Conservation (phyloP, 2,113 vertebrate species). For the Trematocara zebra region DNA sequence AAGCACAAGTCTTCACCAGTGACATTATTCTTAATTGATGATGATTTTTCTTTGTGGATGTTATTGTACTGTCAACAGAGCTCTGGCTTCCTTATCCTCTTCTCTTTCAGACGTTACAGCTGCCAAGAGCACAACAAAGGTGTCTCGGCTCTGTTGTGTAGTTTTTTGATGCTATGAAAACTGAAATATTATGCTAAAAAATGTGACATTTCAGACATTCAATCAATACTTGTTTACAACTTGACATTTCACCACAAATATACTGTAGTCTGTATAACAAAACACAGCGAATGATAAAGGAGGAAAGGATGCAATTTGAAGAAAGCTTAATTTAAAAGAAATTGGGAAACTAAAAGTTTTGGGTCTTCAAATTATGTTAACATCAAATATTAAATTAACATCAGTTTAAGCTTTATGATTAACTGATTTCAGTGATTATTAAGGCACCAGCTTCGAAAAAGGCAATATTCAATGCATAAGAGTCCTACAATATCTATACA, state of each 20-base stretch:
- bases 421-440: background rate
- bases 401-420: background rate
- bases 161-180: background rate
- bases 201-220: background rate
- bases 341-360: background rate
- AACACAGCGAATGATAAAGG: background rate
- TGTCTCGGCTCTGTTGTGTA: background rate
- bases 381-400: background rate
- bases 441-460: background rate
- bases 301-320: background rate
- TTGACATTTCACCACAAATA: background rate
- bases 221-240: background rate
- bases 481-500: background rate
- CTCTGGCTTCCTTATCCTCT: background rate
- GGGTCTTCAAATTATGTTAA: background rate
- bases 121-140: slow-evolving; percentile 18
- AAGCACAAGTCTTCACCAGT: background rate
- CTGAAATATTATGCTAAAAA: background rate
- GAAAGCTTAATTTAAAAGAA: background rate
- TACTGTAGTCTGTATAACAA: background rate
- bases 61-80: background rate
- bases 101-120: slow-evolving; percentile 6
- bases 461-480: background rate
- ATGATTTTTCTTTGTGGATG: slow-evolving; percentile 15
- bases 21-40: slow-evolving; percentile 8